Evolutionary conservation across 1,140 invertebrate species (phyloP).

Genomic region (Lepidurus couesii): DNA sequence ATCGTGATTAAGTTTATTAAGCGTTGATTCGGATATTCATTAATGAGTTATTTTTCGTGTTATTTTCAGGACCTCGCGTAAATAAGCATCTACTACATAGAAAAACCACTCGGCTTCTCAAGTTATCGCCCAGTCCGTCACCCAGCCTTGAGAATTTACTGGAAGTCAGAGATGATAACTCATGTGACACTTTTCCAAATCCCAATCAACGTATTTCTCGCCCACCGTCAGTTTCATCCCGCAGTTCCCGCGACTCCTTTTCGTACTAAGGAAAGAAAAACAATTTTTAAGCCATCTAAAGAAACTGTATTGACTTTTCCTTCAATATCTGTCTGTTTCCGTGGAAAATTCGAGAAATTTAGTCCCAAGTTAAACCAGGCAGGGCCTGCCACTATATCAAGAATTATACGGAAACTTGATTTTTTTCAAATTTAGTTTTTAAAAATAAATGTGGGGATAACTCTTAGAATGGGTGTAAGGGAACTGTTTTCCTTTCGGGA

Average conservation of each 20-base stretch:
- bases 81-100: neutral
- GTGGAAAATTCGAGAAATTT: no score
- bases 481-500: neutral
- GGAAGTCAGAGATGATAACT: neutral
- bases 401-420: neutral
- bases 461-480: neutral
- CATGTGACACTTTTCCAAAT: neutral
- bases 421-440: neutral
- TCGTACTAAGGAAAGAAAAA: no score
- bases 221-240: neutral
- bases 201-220: neutral
- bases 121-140: neutral
- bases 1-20: no score
- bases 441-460: neutral
- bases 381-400: slow-evolving; percentile 1
- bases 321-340: no score
- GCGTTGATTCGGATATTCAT: neutral
- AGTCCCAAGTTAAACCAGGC: neutral
- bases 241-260: neutral
- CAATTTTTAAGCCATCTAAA: no score
- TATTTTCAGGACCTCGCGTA: slow-evolving; percentile 4
- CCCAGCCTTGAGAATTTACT: slow-evolving; percentile 1
- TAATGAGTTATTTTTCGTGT: neutral
- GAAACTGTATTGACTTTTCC: no score
- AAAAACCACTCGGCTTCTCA: slow-evolving; percentile 10